These are phyloP conservation scores for Hylia prasina DNA, from an alignment of 2,113 vertebrate species.

Conservation along the genomic window DNA sequence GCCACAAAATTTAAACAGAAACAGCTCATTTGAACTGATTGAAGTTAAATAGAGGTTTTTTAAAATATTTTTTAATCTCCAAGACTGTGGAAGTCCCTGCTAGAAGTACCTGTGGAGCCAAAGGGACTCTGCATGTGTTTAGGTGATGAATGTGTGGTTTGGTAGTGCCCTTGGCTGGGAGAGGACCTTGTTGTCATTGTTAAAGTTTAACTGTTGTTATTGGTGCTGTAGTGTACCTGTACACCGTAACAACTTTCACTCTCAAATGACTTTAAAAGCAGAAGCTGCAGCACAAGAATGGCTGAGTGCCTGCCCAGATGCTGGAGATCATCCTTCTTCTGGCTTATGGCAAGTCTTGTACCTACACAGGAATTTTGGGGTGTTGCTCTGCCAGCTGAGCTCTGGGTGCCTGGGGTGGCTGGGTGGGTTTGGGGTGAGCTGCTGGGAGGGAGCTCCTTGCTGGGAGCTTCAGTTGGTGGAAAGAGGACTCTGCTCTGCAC, in stretches of 20 bases:
- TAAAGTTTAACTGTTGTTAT: neutral
- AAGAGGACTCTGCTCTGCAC: neutral
- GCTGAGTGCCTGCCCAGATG: no score
- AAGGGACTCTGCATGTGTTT: neutral
- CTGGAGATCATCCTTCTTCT: neutral
- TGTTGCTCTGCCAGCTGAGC: neutral
- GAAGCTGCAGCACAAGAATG: neutral
- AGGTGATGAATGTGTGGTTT: neutral
- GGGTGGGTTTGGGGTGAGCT: neutral
- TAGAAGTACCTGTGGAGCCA: neutral
- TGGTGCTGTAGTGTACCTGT: neutral
- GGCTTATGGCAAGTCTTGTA: accelerated
- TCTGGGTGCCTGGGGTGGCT: neutral
- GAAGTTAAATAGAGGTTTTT: neutral
- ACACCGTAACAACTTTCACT: accelerated
- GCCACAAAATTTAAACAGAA: neutral
- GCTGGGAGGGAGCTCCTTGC: neutral
- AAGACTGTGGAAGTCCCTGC: neutral
- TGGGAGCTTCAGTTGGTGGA: neutral
- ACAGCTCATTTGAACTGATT: neutral
- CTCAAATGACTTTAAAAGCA: neutral
- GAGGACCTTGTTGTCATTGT: neutral
- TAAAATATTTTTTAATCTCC: neutral
- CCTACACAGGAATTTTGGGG: neutral
- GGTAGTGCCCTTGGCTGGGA: neutral